Conservation (phyloP, 1,140 invertebrate genomes). For the Ylistrum balloti region DNA sequence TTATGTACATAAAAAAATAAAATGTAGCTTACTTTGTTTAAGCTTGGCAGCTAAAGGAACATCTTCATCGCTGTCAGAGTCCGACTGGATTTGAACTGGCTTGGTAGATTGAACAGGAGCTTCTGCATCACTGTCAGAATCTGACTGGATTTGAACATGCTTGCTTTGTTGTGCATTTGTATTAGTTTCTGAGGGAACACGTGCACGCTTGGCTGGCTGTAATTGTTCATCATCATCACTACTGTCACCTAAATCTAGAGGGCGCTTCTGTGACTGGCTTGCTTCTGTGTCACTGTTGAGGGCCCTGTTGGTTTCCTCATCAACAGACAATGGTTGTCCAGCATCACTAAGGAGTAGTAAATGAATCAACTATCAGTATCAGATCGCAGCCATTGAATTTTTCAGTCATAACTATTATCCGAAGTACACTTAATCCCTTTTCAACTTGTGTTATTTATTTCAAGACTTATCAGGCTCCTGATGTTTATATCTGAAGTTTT, state of each 20-base stretch:
- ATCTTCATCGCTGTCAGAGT: slow-evolving; percentile 54
- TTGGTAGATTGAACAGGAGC: not conserved
- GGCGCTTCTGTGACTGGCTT: slow-evolving; percentile 51
- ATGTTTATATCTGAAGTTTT: no score
- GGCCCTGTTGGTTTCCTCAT: not conserved
- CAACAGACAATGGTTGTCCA: not conserved
- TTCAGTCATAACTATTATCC: no score
- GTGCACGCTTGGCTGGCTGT: slow-evolving; percentile 38
- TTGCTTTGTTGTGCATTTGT: not conserved
- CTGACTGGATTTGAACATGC: not conserved
- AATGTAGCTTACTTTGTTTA: not conserved
- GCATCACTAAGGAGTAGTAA: not conserved
- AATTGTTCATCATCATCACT: slow-evolving; percentile 57
- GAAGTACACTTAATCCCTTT: no score
- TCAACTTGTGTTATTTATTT: no score
- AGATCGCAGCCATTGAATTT: no score
- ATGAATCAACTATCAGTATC: no score
- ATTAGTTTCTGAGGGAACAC: not conserved
- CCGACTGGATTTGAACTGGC: slow-evolving; percentile 18
- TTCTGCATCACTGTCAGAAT: not conserved
- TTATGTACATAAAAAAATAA: no score
- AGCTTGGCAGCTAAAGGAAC: not conserved
- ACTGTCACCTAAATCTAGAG: slow-evolving; percentile 54
- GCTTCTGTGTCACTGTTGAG: slow-evolving; percentile 25
- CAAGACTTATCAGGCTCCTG: no score